Base-by-base conservation (phyloP, 2,888 invertebrate species). In the Mechanitis messenoides region DNA sequence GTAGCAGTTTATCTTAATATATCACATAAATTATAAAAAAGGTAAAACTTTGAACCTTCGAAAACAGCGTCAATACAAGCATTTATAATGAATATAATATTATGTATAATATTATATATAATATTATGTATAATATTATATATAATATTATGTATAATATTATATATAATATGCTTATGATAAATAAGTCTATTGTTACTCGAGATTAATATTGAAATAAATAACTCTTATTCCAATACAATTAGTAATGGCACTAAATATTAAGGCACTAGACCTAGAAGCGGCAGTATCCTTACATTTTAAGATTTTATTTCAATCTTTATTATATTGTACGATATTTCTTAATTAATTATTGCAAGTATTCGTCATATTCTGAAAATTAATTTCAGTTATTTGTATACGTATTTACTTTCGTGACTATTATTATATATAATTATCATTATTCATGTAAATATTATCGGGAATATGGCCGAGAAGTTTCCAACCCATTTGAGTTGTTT, bases 171-270 rank as follows among this genome's bases (percentile, higher is more conserved):
- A 28, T 50, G 50, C 50, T 50, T 50, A 50, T 9, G 31, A 58
- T 56, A 59, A 58, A 58, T 20, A 31, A 65, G 56, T 59, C 12
- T 59, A 58, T 71, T 70, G 73, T 65, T 59, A 60, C 63, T 63
- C 65, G 62, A 69, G 65, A 69, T 69, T 72, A 70, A 63, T 72
- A 70, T 68, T 59, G 62, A 63, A 64, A 65, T 67, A 72, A 75
- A 77, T 72, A 71, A 71, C 68, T 71, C 68, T 65, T 67, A 67
- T 65, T 58, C 68, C 70, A 66, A 73, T 74, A 76, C 71, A 74
- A 82, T 83, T 82, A 82, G 77, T 83, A 83, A 86, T 86, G 86
- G 85, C 86, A 86, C 85, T 79, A 83, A 73, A 63, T 59, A 60
- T 70, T 74, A 83, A 84, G 84, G 82, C 83, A 82, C 82, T 70